phyloP scores from a whole-genome alignment of 2,888 invertebrate species.

The Drosophila imparisetae region DNA sequence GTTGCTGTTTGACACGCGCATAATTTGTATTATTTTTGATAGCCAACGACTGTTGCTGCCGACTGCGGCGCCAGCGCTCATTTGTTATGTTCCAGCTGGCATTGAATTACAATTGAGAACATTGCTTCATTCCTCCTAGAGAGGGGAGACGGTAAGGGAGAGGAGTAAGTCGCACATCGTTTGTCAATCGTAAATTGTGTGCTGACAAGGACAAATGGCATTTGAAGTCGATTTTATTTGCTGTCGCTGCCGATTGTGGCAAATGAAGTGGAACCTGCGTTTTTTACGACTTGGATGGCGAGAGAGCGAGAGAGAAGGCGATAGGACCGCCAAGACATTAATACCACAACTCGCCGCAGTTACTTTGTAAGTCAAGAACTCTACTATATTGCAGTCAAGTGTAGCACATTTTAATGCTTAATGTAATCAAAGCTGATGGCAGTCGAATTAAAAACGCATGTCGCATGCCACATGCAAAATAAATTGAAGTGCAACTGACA shows the following conservation, averaged over 20 bases:
- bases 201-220: slow-evolving; percentile 77
- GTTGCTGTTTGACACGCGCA: slow-evolving; percentile 51
- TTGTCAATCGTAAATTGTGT: slow-evolving; percentile 74
- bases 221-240: slow-evolving; percentile 72
- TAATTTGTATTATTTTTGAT: slow-evolving; percentile 66
- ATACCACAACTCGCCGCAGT: slow-evolving; percentile 18
- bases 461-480: slow-evolving; percentile 53
- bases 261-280: slow-evolving; percentile 67
- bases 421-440: slow-evolving; percentile 62
- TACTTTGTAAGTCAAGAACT: background rate
- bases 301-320: background rate
- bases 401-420: slow-evolving; percentile 44
- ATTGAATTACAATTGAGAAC: slow-evolving; percentile 56
- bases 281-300: slow-evolving; percentile 32
- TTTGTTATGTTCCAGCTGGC: slow-evolving; percentile 59
- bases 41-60: slow-evolving; percentile 54
- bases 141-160: too few relatives aligned
- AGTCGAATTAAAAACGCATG: slow-evolving; percentile 17
- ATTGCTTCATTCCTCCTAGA: slow-evolving; percentile 27
- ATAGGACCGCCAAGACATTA: slow-evolving; percentile 24
- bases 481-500: slow-evolving; percentile 63
- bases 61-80: slow-evolving; percentile 28
- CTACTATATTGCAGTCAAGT: background rate
- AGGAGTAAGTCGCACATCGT: slow-evolving; percentile 56
- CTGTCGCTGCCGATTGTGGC: slow-evolving; percentile 63